Percentiles rank a stretch among this genome's conserved stretches.
These are phyloP conservation scores for Ormyrus pomaceus DNA, from an alignment of 2,888 invertebrate genomes.

Conservation along the genomic window DNA sequence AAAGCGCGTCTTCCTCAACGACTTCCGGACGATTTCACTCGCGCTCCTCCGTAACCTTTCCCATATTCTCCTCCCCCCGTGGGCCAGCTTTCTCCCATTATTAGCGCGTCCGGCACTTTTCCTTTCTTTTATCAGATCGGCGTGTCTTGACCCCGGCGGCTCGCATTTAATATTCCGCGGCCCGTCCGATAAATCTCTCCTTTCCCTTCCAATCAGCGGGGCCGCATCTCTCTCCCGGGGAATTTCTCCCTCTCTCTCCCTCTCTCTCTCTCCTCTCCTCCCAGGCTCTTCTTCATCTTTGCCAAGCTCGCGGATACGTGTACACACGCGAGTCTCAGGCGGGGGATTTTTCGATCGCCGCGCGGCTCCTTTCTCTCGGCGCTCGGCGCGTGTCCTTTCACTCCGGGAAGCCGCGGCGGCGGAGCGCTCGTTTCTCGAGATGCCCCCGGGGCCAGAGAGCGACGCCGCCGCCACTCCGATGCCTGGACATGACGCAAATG, in stretches of 20 bases:
- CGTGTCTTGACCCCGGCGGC: constrained; percentile 14
- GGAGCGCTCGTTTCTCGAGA: constrained; percentile 25
- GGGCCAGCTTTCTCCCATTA: constrained; percentile 39
- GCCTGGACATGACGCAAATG: constrained; percentile 62
- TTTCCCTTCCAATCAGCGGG: too few species aligned
- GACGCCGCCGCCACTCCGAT: constrained; percentile 17
- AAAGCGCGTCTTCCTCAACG: background rate
- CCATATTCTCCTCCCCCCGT: constrained; percentile 37
- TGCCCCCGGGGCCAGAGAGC: constrained; percentile 56
- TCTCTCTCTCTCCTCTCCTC: constrained; percentile 1
- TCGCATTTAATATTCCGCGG: background rate
- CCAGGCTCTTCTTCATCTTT: constrained; percentile 38
- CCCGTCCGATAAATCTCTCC: background rate
- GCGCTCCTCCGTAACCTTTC: constrained; percentile 52
- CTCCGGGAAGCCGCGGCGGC: constrained; percentile 56
- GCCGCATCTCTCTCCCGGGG: background rate
- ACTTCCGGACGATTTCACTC: constrained; percentile 50
- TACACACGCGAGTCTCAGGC: background rate
- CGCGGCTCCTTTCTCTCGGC: constrained; percentile 48
- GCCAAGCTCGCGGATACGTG: constrained; percentile 4
- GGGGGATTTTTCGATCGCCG: constrained; percentile 38
- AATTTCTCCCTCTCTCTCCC: background rate
- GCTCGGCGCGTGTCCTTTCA: constrained; percentile 69
- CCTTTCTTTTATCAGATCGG: constrained; percentile 37
- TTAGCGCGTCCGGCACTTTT: constrained; percentile 25